A percentile compares a stretch with the other conserved stretches of the same genome.
phyloP scores from a whole-genome alignment of 53 echinoderm and acorn worm genomes.

The Crossaster papposus region DNA sequence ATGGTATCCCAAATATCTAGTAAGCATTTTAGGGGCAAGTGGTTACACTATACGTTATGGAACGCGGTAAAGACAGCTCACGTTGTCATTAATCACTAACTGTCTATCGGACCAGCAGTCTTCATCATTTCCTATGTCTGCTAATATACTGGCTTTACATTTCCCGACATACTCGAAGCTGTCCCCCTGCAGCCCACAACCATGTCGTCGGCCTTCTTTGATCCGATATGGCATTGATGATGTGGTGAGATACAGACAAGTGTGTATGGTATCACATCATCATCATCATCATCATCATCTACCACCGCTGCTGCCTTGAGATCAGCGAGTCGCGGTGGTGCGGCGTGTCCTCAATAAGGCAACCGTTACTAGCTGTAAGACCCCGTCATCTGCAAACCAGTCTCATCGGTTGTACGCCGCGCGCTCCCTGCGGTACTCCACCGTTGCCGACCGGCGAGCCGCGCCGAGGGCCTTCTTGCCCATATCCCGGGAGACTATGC shows the following conservation, averaged over 20 bases:
- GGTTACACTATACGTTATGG: constrained; percentile 18
- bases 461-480: constrained; percentile 29
- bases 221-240: constrained; percentile 42
- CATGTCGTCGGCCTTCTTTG: constrained; percentile 53
- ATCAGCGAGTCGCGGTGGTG: constrained; percentile 7
- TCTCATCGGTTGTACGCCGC: neutral
- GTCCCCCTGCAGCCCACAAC: constrained; percentile 31
- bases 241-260: constrained; percentile 46
- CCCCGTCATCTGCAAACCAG: constrained; percentile 3
- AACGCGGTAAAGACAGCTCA: constrained; percentile 4
- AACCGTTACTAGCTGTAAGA: neutral
- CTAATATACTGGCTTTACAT: constrained; percentile 33
- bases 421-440: neutral
- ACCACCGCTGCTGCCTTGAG: neutral
- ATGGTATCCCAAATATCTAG: constrained; percentile 36
- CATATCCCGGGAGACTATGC: constrained; percentile 48
- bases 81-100: constrained; percentile 35
- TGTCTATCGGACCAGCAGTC: neutral
- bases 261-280: constrained; percentile 14
- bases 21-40: constrained; percentile 18
- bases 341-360: constrained; percentile 45
- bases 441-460: constrained; percentile 47
- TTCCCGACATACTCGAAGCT: constrained; percentile 57
- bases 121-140: constrained; percentile 44
- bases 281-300: neutral